Conservation (phyloP, 1,140 invertebrate species). For the Caenorhabditis latens region DNA sequence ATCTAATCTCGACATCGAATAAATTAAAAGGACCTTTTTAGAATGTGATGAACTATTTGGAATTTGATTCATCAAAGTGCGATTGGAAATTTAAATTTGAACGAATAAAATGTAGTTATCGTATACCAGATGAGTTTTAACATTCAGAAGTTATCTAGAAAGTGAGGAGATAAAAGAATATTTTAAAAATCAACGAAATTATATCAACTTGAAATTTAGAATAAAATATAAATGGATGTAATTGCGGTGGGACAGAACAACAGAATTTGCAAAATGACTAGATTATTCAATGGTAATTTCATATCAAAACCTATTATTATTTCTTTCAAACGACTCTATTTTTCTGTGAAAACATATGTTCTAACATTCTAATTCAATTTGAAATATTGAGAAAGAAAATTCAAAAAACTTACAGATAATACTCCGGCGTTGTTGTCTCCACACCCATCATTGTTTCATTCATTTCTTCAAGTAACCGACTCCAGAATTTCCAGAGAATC, state of each 20-base stretch:
- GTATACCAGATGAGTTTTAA: too few relatives aligned
- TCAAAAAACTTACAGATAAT: conserved; percentile 17
- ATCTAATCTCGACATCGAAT: too few relatives aligned
- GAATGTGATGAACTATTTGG: too few relatives aligned
- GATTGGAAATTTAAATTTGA: too few relatives aligned
- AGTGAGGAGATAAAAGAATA: too few relatives aligned
- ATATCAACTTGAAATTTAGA: not conserved
- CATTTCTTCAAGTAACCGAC: not conserved
- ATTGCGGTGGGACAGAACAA: not conserved
- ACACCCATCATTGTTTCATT: not conserved
- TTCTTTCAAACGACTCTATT: not conserved
- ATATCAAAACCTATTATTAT: not conserved
- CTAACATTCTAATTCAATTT: too few relatives aligned
- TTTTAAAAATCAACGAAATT: too few relatives aligned
- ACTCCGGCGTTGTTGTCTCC: conserved; percentile 11
- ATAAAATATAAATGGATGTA: not conserved
- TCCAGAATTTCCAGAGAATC: not conserved
- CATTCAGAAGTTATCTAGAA: too few relatives aligned
- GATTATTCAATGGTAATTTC: not conserved
- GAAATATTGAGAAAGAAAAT: not conserved
- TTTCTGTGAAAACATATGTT: too few relatives aligned
- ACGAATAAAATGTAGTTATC: too few relatives aligned
- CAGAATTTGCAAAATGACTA: conserved; percentile 11
- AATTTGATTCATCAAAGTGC: too few relatives aligned
- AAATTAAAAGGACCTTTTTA: too few relatives aligned